A percentile compares a stretch with the other conserved stretches of the same genome.
phyloP scores from a whole-genome alignment of 2,113 vertebrate species.

The Vireo altiloquus region DNA sequence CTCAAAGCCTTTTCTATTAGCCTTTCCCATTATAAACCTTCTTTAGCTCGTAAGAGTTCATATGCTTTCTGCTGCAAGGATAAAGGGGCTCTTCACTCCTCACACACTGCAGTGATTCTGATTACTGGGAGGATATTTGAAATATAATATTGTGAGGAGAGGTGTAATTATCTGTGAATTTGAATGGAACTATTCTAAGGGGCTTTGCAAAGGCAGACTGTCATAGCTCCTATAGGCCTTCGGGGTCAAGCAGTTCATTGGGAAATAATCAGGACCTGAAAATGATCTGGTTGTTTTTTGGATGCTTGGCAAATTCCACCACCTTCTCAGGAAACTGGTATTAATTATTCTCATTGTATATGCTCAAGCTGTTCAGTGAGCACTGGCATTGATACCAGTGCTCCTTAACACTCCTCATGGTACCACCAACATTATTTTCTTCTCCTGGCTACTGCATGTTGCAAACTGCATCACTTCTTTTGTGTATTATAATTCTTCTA shows the following conservation, averaged over 20 bases:
- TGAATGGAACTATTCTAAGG: slow-evolving; percentile 57
- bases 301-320: slow-evolving; percentile 19
- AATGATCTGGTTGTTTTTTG: slow-evolving; percentile 16
- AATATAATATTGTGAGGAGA: slow-evolving; percentile 45
- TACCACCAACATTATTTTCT: not conserved
- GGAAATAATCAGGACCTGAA: slow-evolving; percentile 19
- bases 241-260: slow-evolving; percentile 26
- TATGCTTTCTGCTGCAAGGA: slow-evolving; percentile 31
- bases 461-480: not conserved
- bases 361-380: not conserved
- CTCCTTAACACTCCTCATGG: not conserved
- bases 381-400: not conserved
- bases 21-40: slow-evolving; percentile 34
- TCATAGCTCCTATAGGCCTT: not conserved
- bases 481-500: not conserved
- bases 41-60: not conserved
- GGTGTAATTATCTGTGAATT: slow-evolving; percentile 41
- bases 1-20: slow-evolving; percentile 56
- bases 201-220: slow-evolving; percentile 15
- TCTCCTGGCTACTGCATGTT: not conserved
- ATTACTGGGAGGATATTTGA: slow-evolving; percentile 38
- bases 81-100: slow-evolving; percentile 62
- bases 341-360: not conserved
- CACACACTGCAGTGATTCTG: slow-evolving; percentile 40
- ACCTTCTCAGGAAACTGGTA: slow-evolving; percentile 9